A percentile compares a stretch with the other conserved stretches of the same genome.
Evolutionary conservation across 1,140 invertebrate species (phyloP).

Genomic region (Halesus radiatus): DNA sequence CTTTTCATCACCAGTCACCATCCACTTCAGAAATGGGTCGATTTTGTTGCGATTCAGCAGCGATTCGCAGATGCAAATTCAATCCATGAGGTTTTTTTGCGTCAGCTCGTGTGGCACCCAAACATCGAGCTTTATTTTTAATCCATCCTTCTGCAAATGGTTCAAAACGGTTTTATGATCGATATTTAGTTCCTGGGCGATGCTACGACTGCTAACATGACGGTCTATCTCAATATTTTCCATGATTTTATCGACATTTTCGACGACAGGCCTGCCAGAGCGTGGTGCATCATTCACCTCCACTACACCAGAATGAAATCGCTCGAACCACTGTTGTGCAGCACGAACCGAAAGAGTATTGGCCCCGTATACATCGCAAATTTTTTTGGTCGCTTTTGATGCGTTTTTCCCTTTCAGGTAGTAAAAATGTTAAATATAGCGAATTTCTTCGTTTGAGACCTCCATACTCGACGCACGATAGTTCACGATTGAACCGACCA

Average conservation of each 20-base stretch:
- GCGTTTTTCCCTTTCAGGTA: too few relatives aligned
- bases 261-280: conserved; percentile 16
- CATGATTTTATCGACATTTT: conserved; percentile 23
- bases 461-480: conserved; percentile 8
- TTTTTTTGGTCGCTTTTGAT: not conserved
- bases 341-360: conserved; percentile 23
- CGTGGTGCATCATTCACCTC: conserved; percentile 23
- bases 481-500: conserved; percentile 10
- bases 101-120: conserved; percentile 15
- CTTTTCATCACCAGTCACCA: conserved; percentile 13
- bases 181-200: conserved; percentile 15
- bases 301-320: conserved; percentile 17
- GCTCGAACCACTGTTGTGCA: conserved; percentile 23
- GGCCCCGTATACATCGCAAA: conserved; percentile 15
- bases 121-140: conserved; percentile 14
- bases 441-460: conserved; percentile 4
- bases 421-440: not conserved
- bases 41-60: conserved; percentile 22
- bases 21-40: conserved; percentile 18
- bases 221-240: conserved; percentile 21
- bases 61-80: conserved; percentile 20
- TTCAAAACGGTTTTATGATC: conserved; percentile 20
- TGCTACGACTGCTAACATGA: conserved; percentile 23
- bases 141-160: conserved; percentile 18
- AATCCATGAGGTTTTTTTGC: conserved; percentile 11